Percentiles rank a stretch among this genome's conserved stretches.
These are phyloP conservation scores for Athalia circularis DNA, from an alignment of 2,888 invertebrate species.

Conservation along the genomic window DNA sequence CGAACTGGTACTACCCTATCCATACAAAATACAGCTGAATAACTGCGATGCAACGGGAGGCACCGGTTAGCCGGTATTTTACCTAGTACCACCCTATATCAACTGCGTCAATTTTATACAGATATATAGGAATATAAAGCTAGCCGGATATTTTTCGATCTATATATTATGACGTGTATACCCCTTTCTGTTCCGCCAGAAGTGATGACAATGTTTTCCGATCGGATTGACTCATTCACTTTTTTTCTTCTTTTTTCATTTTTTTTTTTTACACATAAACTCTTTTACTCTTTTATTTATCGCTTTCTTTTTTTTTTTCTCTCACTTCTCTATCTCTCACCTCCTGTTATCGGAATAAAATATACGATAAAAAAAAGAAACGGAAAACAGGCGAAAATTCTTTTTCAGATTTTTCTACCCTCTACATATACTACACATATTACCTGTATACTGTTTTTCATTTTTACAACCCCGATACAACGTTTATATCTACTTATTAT, in stretches of 20 bases:
- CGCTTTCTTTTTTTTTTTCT: background rate
- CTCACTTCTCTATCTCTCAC: no score
- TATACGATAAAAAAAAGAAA: no score
- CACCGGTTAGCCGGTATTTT: background rate
- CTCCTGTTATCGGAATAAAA: no score
- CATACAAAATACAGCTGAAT: slow-evolving; percentile 14
- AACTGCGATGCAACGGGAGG: background rate
- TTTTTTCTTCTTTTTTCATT: background rate
- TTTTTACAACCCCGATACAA: no score
- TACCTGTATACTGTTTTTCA: no score
- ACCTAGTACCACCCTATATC: background rate
- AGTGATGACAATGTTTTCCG: slow-evolving; percentile 39
- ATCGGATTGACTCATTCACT: slow-evolving; percentile 33
- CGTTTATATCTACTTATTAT: background rate
- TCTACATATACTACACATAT: no score
- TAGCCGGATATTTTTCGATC: no score
- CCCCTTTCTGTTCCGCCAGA: background rate
- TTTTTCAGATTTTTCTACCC: no score
- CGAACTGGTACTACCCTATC: background rate
- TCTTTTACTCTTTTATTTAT: background rate
- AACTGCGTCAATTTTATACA: slow-evolving; percentile 4
- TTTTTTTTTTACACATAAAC: background rate
- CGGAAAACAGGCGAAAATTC: no score
- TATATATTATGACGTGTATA: background rate
- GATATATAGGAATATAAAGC: background rate